phyloP scores from a whole-genome alignment of 2,797 vertebrate species.

The Pampus argenteus region DNA sequence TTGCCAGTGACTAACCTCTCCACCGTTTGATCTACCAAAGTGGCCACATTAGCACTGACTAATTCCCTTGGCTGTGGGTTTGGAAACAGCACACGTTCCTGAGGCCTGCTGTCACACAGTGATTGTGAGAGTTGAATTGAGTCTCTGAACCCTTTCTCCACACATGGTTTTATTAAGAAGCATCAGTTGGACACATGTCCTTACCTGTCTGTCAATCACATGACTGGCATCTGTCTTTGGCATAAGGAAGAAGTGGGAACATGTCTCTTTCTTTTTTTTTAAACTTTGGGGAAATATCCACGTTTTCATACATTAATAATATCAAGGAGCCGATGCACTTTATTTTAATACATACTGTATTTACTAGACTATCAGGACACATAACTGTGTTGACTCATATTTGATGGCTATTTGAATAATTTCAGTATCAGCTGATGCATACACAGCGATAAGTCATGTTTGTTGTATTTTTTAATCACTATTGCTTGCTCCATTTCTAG shows the following conservation, averaged over 20 bases:
- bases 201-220: slow-evolving; percentile 37
- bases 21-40: slow-evolving; percentile 80
- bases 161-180: slow-evolving; percentile 37
- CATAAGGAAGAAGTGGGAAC: slow-evolving; percentile 12
- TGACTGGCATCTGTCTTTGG: slow-evolving; percentile 3
- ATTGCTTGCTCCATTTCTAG: slow-evolving; percentile 17
- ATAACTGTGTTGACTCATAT: neutral
- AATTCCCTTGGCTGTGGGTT: slow-evolving; percentile 83
- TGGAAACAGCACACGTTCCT: slow-evolving; percentile 69
- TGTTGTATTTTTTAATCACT: slow-evolving; percentile 12
- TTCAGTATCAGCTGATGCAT: slow-evolving; percentile 20
- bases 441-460: neutral
- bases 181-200: slow-evolving; percentile 33
- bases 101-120: slow-evolving; percentile 66
- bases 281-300: slow-evolving; percentile 7
- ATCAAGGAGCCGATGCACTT: neutral
- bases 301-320: slow-evolving; percentile 13
- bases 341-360: neutral
- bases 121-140: slow-evolving; percentile 65
- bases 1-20: slow-evolving; percentile 77
- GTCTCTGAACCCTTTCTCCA: slow-evolving; percentile 40
- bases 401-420: slow-evolving; percentile 11
- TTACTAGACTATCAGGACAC: neutral
- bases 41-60: slow-evolving; percentile 85
- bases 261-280: slow-evolving; percentile 23